Conservation (phyloP, 2,113 vertebrate species). For the Pygoscelis antarcticus region DNA sequence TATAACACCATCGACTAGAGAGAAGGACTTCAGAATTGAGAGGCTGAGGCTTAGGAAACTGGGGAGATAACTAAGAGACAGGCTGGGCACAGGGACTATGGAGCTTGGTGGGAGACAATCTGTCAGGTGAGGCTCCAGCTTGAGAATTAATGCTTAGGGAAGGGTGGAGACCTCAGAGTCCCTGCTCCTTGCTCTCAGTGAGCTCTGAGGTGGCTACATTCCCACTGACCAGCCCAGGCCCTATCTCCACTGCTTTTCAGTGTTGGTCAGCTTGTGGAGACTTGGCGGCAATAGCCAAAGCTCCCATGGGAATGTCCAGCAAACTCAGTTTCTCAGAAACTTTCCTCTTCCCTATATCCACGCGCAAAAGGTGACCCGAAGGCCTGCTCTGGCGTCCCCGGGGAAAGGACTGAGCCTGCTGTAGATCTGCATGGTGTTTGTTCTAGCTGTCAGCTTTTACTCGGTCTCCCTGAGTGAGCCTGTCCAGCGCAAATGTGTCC, state of each 20-base stretch:
- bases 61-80: neutral
- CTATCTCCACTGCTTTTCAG: neutral
- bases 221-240: neutral
- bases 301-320: neutral
- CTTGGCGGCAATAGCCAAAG: neutral
- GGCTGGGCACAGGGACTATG: neutral
- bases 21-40: neutral
- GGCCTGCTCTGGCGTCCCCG: neutral
- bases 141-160: neutral
- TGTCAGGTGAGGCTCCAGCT: neutral
- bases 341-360: neutral
- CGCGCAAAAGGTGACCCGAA: neutral
- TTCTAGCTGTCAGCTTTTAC: neutral
- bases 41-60: neutral
- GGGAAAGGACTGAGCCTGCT: neutral
- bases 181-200: rapidly evolving
- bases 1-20: neutral
- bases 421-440: neutral
- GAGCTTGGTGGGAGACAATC: neutral
- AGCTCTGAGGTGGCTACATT: neutral
- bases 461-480: neutral
- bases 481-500: neutral
- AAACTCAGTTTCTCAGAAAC: neutral
- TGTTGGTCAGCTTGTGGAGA: neutral
- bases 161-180: neutral